A percentile compares a stretch with the other conserved stretches of the same genome.
phyloP scores from a whole-genome alignment of 35 echinoderm and acorn worm species.

The Chiridota heheva region DNA sequence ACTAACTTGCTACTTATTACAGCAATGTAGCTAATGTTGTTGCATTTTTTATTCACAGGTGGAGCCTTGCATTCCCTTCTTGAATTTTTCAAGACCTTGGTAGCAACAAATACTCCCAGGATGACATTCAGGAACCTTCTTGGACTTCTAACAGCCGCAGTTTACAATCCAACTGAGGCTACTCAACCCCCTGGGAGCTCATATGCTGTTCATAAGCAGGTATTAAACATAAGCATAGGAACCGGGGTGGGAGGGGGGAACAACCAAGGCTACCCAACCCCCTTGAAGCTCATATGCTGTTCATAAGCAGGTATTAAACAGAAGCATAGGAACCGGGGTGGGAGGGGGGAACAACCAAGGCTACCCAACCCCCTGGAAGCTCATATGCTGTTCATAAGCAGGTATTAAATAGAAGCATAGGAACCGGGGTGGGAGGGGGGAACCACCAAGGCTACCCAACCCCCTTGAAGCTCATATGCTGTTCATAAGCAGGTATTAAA shows the following conservation, averaged over 20 bases:
- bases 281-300: constrained; percentile 76
- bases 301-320: constrained; percentile 79
- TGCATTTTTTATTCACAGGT: constrained; percentile 39
- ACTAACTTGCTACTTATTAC: too few species aligned
- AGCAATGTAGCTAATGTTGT: too few species aligned
- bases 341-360: too few species aligned
- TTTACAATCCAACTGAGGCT: constrained; percentile 82
- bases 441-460: constrained; percentile 73
- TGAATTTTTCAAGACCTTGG: constrained; percentile 80
- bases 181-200: constrained; percentile 66
- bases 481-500: constrained; percentile 89
- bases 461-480: constrained; percentile 69
- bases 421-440: too few species aligned
- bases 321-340: too few species aligned
- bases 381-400: constrained; percentile 95
- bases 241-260: too few species aligned
- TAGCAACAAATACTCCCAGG: constrained; percentile 78
- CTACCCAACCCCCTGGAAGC: constrained; percentile 66
- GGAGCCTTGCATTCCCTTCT: constrained; percentile 83
- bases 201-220: constrained; percentile 97
- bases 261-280: constrained; percentile 73
- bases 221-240: constrained; percentile 19
- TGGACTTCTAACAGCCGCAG: constrained; percentile 63
- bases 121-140: constrained; percentile 89
- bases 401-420: constrained; percentile 49